These are phyloP conservation scores for Aricia artaxerxes DNA, from an alignment of 2,888 invertebrate species.

Conservation along the genomic window DNA sequence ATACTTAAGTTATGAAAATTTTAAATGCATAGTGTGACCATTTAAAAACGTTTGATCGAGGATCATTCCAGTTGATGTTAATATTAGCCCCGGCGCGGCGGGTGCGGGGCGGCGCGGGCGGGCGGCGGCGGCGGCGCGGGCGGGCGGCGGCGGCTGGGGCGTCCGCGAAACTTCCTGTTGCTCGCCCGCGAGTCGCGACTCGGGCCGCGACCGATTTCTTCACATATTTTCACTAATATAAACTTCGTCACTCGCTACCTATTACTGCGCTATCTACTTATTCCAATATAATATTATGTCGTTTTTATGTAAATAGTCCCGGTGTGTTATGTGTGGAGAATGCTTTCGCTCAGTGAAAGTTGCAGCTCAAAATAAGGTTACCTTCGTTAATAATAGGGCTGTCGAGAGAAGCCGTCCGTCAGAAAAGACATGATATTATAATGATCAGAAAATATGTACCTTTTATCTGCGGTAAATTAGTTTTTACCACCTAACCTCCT, in stretches of 20 bases:
- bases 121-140: background rate
- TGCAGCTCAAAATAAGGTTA: slow-evolving; percentile 17
- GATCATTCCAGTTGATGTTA: background rate
- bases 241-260: background rate
- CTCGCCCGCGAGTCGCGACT: background rate
- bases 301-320: background rate
- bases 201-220: background rate
- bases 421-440: background rate
- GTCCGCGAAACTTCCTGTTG: background rate
- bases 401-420: background rate
- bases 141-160: background rate
- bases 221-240: slow-evolving; percentile 4
- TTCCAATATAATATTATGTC: background rate
- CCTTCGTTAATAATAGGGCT: slow-evolving; percentile 8
- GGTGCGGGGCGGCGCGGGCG: background rate
- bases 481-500: background rate
- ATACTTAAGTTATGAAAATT: background rate
- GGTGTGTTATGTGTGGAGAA: background rate
- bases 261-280: background rate
- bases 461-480: background rate
- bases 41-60: background rate
- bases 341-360: slow-evolving; percentile 26
- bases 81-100: background rate
- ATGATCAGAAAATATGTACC: background rate
- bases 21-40: background rate